Evolutionary conservation across 2,113 vertebrate genomes (phyloP), one percentile per base, ranked within the genome.

Genomic region (Ornithorhynchus anatinus): DNA sequence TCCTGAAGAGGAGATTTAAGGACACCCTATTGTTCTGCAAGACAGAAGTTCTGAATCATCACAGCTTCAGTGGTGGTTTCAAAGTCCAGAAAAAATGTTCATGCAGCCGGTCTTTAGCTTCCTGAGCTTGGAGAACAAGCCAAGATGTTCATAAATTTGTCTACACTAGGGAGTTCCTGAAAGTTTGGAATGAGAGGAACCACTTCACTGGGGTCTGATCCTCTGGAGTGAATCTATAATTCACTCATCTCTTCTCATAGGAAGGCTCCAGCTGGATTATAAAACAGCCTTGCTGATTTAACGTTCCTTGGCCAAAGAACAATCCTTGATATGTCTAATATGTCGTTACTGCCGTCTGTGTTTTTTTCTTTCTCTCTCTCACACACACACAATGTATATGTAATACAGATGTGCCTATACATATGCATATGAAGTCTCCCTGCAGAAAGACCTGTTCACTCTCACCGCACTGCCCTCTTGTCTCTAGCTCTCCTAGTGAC

Each of bases 111-210:
- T 63, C 59, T 75, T 79, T 60, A 66, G 62, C 70, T 63, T 63
- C 70, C 66, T 37, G 52, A 70, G 60, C 33, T 35, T 51, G 15
- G 31, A 39, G 38, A 5, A 32, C 7, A 36, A 23, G 71, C 60
- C 64, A 78, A 61, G 40, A 78, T 56, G 58, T 59, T 22, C 58
- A 20, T 52, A 59, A 58, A 29, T 58, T 48, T 64, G 40, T 67
- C 72, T 75, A 47, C 45, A 11, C 11, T 66, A 69, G 59, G 42
- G 69, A 69, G 54, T 12, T 69, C 44, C n/a, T 69, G 73, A 82
- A 47, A 48, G 69, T 65, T 81, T 71, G 56, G 57, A 74, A 59
- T 78, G 50, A 79, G 71, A 77, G 15, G 62, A 65, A 76, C 51
- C 53, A 59, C 56, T 62, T 79, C 68, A 66, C 68, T 73, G 73